phyloP scores from a whole-genome alignment of 2,888 invertebrate genomes.

The Drosophila formosana region DNA sequence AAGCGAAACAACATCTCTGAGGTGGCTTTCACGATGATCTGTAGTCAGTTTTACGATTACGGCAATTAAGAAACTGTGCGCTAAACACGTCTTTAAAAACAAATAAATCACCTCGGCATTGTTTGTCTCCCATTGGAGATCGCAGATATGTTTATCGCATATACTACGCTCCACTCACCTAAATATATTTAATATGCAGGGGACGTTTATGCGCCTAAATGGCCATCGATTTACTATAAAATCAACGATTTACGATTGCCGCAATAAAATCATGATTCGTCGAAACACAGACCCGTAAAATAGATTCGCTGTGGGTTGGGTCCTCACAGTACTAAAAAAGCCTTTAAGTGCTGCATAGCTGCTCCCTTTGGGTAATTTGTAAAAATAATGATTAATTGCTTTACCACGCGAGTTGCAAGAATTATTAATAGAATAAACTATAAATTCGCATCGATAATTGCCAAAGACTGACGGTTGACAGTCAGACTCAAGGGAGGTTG shows the following conservation, averaged over 20 bases:
- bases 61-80: slow-evolving; percentile 60
- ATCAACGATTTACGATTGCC: slow-evolving; percentile 63
- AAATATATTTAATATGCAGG: slow-evolving; percentile 62
- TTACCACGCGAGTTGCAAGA: not conserved
- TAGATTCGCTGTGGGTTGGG: slow-evolving; percentile 25
- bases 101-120: slow-evolving; percentile 71
- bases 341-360: not conserved
- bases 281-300: slow-evolving; percentile 30
- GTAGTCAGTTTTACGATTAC: slow-evolving; percentile 60
- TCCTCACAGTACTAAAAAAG: slow-evolving; percentile 5
- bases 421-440: not conserved
- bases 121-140: slow-evolving; percentile 33
- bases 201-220: slow-evolving; percentile 56
- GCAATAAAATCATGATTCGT: slow-evolving; percentile 62
- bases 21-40: slow-evolving; percentile 37
- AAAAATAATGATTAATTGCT: slow-evolving; percentile 27
- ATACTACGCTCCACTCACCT: slow-evolving; percentile 6
- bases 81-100: slow-evolving; percentile 76
- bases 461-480: not conserved
- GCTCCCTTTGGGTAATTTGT: slow-evolving; percentile 12
- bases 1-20: slow-evolving; percentile 14
- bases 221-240: slow-evolving; percentile 72
- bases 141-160: slow-evolving; percentile 16
- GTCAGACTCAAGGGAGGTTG: not conserved
- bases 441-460: slow-evolving; percentile 1